Base-by-base conservation (phyloP, 37 sponge, comb jelly and placozoan genomes). In the Halisarca cf. caerulea region DNA sequence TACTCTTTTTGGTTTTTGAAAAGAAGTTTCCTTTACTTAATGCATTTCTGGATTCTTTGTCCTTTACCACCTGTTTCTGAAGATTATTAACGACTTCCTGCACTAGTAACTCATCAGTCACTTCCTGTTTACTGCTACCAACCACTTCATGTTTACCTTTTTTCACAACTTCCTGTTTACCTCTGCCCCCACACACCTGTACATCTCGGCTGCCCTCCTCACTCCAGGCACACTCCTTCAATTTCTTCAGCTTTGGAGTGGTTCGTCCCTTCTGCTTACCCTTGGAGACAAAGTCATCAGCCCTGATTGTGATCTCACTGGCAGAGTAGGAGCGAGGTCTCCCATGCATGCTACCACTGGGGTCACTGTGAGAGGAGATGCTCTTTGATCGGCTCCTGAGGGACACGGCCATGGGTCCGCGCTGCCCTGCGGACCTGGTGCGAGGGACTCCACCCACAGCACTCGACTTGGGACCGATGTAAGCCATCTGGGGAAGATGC, bases 281-380 rank as follows among this genome's bases (percentile, higher is more conserved):
- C 45, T 43, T 74, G 7, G 77, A 74, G 38, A 74, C 38, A 40
- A 74, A 40, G 14, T 74, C 77, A 7, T 74, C 77, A 2, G 24
- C 45, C 41, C n/a, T 5, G 24, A 74, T 4, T 3, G 77, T 40
- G 24, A 74, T 8, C 45, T 74, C 77, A 41, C 77, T 74, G 44
- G 77, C 45, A 40, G 77, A 74, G 42, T 40, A 74, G 7, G 77
- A 74, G 15, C 77, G 42, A 24, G 77, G 45, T 74, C 77, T 74
- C 9, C 77, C 77, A 18, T 74, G 77, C 51, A 47, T 11, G 6
- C 11, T 6, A 47, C 6, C 51, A 9, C 15, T 23, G 45, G 25
- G 36, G 21, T 2, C 5, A 7, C 77, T 44, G 15, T 44, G 30
- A 23, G 38, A 5, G 41, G 77, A 36, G 77, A 8, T 36, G 77